Percentiles rank a stretch among this genome's conserved stretches.
These are phyloP conservation scores for Puffinus mauretanicus DNA, from an alignment of 2,113 vertebrate genomes.

Conservation along the genomic window DNA sequence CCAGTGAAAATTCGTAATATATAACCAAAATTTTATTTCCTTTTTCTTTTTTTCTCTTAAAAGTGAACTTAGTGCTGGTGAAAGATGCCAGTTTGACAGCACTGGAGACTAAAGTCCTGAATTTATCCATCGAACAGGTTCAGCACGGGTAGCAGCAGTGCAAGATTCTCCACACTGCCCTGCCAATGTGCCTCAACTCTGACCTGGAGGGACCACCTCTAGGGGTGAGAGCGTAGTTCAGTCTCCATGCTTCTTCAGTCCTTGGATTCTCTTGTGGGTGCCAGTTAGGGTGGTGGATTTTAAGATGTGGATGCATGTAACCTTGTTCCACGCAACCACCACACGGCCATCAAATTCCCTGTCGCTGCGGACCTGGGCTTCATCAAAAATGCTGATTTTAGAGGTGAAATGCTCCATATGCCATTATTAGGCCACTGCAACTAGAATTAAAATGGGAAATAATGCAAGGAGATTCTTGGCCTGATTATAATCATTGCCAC, in stretches of 20 bases:
- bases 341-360: neutral
- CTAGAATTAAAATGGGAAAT: neutral
- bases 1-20: neutral
- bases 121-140: slow-evolving; percentile 52
- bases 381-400: neutral
- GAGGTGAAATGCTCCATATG: slow-evolving; percentile 3
- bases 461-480: neutral
- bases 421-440: neutral
- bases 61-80: slow-evolving; percentile 39
- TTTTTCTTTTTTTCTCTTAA: neutral
- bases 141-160: slow-evolving; percentile 59
- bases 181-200: slow-evolving; percentile 58
- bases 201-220: slow-evolving; percentile 55
- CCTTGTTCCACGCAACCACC: slow-evolving; percentile 29
- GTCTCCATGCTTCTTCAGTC: slow-evolving; percentile 42
- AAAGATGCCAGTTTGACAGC: slow-evolving; percentile 46
- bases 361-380: neutral
- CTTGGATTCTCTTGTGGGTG: slow-evolving; percentile 28
- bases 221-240: slow-evolving; percentile 51
- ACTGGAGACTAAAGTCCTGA: slow-evolving; percentile 52
- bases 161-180: slow-evolving; percentile 57
- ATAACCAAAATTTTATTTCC: neutral
- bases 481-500: neutral
- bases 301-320: slow-evolving; percentile 23
- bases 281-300: slow-evolving; percentile 1